Percentiles rank a stretch among this genome's conserved stretches.
phyloP scores from a whole-genome alignment of 2,113 vertebrate genomes.

The Mugil cephalus region DNA sequence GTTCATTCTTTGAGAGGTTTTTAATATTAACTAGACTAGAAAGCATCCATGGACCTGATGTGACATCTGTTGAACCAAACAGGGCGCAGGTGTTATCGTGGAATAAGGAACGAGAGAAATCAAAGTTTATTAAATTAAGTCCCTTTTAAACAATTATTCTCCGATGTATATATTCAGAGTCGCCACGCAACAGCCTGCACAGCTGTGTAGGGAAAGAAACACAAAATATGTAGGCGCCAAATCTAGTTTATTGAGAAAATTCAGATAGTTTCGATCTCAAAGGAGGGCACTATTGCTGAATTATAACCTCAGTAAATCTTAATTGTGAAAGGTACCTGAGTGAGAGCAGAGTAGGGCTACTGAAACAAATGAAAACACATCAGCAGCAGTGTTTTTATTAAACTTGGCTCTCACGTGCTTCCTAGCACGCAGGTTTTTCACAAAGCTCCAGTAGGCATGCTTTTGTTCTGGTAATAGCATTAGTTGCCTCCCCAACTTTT shows the following conservation, averaged over 20 bases:
- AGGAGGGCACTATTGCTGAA: neutral
- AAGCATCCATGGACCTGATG: no score
- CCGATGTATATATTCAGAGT: no score
- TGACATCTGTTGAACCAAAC: neutral
- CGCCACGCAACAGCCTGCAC: neutral
- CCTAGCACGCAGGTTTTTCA: neutral
- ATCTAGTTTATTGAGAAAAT: neutral
- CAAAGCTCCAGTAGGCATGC: neutral
- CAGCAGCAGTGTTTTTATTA: neutral
- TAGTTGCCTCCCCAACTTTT: neutral
- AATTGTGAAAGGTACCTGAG: neutral
- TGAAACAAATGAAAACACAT: neutral
- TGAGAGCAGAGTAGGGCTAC: neutral
- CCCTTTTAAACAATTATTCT: no score
- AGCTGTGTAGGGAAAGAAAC: neutral
- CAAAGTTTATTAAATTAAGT: neutral
- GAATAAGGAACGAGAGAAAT: neutral
- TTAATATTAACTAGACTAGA: no score
- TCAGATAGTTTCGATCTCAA: neutral
- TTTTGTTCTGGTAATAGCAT: constrained; percentile 9
- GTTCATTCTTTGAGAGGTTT: no score
- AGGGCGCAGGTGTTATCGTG: neutral
- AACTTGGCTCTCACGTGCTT: neutral
- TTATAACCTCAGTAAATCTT: neutral
- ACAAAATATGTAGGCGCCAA: no score